These are phyloP conservation scores for Chymomyza procnemis DNA, from an alignment of 2,888 invertebrate species.

Conservation along the genomic window DNA sequence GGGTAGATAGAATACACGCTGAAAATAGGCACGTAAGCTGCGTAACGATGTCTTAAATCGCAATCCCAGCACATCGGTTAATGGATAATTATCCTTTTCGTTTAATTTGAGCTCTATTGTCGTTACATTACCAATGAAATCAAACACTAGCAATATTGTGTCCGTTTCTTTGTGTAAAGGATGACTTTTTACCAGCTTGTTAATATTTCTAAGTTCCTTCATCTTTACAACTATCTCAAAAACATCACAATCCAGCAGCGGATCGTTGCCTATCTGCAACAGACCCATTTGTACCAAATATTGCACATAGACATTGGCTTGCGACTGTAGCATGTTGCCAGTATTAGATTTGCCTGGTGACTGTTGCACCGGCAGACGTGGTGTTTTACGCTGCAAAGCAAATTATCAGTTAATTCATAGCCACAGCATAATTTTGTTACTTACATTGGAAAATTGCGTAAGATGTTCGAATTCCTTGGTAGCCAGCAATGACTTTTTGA, in stretches of 20 bases:
- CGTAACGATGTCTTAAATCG: conserved; percentile 79
- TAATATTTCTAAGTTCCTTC: conserved; percentile 63
- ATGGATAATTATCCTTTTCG: conserved; percentile 66
- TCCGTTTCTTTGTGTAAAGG: conserved; percentile 25
- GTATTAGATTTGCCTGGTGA: conserved; percentile 63
- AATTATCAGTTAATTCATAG: too few species aligned
- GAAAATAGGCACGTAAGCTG: conserved; percentile 78
- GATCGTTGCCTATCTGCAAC: conserved; percentile 75
- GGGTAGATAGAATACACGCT: conserved; percentile 78
- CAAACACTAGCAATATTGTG: conserved; percentile 56
- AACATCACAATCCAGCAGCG: conserved; percentile 71
- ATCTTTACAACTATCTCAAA: conserved; percentile 72
- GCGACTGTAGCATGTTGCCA: conserved; percentile 74
- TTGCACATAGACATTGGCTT: conserved; percentile 75
- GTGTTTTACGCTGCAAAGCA: conserved; percentile 52
- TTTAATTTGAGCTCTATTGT: conserved; percentile 66
- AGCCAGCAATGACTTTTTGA: conserved; percentile 79
- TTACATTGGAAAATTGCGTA: conserved; percentile 54
- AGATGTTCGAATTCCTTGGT: conserved; percentile 60
- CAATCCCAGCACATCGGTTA: conserved; percentile 79
- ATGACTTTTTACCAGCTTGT: conserved; percentile 53
- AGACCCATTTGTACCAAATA: conserved; percentile 74
- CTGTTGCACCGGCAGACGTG: conserved; percentile 39
- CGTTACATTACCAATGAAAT: conserved; percentile 74
- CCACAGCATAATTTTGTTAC: conserved; percentile 4